These are phyloP conservation scores for Cactoblastis cactorum DNA, from an alignment of 2,888 invertebrate species.

Conservation along the genomic window DNA sequence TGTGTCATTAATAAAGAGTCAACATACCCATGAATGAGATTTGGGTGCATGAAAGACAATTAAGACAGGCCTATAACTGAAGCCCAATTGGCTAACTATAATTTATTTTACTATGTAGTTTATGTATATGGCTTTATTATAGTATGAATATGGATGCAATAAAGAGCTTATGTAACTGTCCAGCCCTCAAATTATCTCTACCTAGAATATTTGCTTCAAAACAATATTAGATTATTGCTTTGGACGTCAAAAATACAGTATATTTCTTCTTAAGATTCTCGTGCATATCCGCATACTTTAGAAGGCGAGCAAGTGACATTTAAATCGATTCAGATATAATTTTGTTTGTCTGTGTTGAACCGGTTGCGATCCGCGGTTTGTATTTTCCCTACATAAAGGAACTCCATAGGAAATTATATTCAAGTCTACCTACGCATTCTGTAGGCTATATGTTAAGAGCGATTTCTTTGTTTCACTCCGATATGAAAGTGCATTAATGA, in stretches of 20 bases:
- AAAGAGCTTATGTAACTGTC: no score
- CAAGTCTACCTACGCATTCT: conserved; percentile 3
- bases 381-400: conserved; percentile 18
- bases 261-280: background rate
- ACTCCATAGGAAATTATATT: background rate
- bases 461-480: conserved; percentile 12
- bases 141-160: no score
- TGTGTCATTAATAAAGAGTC: conserved; percentile 23
- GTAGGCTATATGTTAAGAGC: no score
- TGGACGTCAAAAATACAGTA: no score
- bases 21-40: conserved; percentile 37
- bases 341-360: conserved; percentile 34
- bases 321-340: conserved; percentile 40
- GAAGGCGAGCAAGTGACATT: conserved; percentile 75
- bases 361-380: conserved; percentile 35
- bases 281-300: conserved; percentile 18
- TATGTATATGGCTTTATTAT: no score
- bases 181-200: no score
- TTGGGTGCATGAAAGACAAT: conserved; percentile 40
- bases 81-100: no score
- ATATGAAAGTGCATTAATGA: no score
- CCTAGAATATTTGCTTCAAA: no score
- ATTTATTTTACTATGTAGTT: no score
- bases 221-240: no score
- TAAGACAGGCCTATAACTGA: conserved; percentile 30